A percentile compares a stretch with the other conserved stretches of the same genome.
These are phyloP conservation scores for Corvus hawaiiensis DNA, from an alignment of 2,113 vertebrate genomes.

Conservation along the genomic window DNA sequence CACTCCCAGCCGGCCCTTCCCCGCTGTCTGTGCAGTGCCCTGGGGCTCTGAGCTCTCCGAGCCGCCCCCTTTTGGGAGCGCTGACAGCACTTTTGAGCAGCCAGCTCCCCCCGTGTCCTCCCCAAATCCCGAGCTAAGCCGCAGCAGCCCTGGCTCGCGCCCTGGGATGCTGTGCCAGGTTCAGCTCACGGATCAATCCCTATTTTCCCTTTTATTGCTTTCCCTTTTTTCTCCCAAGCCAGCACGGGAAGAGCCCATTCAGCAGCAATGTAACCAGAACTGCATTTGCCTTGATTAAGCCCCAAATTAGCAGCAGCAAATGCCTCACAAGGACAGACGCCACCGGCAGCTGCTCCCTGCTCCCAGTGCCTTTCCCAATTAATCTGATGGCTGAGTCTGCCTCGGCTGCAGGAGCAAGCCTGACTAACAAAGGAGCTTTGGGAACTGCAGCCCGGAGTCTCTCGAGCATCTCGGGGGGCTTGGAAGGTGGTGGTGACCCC, in stretches of 20 bases:
- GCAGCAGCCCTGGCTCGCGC: neutral
- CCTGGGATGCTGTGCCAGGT: neutral
- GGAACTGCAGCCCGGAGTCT: neutral
- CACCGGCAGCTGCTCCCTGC: conserved; percentile 45
- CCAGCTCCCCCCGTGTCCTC: neutral
- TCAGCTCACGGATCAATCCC: neutral
- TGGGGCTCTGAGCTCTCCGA: neutral
- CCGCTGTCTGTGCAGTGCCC: neutral
- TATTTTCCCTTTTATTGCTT: neutral
- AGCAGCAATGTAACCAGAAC: neutral
- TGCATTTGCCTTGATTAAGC: conserved; percentile 35
- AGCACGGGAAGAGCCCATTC: neutral
- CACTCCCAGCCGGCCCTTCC: accelerated
- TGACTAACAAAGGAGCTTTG: neutral
- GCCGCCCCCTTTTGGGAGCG: neutral
- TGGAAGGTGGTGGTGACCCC: neutral
- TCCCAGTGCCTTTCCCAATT: neutral
- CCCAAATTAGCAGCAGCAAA: conserved; percentile 48
- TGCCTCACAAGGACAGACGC: conserved; percentile 21
- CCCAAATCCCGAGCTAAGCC: neutral
- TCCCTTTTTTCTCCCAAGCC: neutral
- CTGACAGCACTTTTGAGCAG: neutral
- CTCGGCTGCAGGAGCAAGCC: neutral
- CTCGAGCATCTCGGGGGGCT: neutral
- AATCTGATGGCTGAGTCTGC: neutral